phyloP scores from a whole-genome alignment of 2,797 vertebrate genomes.

The Sphaeramia orbicularis region DNA sequence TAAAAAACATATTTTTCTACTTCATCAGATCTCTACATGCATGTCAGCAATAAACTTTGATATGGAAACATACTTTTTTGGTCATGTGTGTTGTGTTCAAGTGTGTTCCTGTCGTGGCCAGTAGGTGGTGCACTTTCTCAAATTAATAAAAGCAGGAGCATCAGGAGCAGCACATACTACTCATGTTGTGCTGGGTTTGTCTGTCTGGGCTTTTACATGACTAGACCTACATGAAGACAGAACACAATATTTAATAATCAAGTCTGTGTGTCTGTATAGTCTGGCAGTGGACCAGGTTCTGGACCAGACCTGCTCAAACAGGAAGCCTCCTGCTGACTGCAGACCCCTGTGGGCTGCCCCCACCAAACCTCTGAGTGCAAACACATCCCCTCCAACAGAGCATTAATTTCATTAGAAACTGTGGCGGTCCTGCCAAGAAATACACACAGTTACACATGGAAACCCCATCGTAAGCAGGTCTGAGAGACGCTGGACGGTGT shows the following conservation, averaged over 20 bases:
- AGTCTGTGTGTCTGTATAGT: constrained; percentile 13
- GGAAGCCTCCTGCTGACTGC: constrained; percentile 54
- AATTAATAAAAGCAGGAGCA: constrained; percentile 1
- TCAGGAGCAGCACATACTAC: not conserved
- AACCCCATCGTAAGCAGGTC: constrained; percentile 3
- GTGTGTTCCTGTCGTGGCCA: constrained; percentile 31
- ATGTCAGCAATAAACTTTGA: constrained; percentile 98
- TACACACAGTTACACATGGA: constrained; percentile 18
- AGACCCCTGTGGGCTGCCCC: constrained; percentile 22
- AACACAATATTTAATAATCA: constrained; percentile 27
- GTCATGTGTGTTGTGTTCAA: constrained; percentile 8
- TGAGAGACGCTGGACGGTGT: not conserved
- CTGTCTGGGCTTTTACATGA: constrained; percentile 2
- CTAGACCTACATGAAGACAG: constrained; percentile 7
- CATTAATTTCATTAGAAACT: constrained; percentile 29
- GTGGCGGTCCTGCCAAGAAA: constrained; percentile 20
- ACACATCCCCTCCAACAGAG: not conserved
- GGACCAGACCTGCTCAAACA: constrained; percentile 43
- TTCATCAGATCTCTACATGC: constrained; percentile 96
- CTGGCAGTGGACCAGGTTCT: constrained; percentile 33
- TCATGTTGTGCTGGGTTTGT: not conserved
- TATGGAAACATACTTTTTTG: constrained; percentile 78
- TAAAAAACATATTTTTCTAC: constrained; percentile 99
- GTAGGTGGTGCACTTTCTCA: constrained; percentile 64
- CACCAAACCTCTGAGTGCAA: constrained; percentile 18